Base-by-base conservation (phyloP, 2,888 invertebrate species). In the Yponomeuta plumbellus region DNA sequence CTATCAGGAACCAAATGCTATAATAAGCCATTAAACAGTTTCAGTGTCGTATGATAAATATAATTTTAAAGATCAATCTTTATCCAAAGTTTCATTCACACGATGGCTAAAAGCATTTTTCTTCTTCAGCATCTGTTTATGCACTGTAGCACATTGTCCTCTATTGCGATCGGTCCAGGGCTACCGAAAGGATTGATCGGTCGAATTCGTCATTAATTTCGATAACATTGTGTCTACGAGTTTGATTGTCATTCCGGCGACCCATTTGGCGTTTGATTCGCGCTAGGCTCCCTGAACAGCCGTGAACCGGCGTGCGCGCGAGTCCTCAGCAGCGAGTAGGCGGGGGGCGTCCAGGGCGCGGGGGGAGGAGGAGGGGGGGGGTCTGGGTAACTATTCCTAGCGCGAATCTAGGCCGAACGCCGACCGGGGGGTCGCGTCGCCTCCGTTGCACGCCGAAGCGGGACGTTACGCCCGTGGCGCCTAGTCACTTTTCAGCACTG, bases 361-460 rank as follows among this genome's bases (percentile, higher is more conserved):
- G 85, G 87, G 87, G 88, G 88, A 79, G 86, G 21, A 21, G 56
- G 6, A n/a, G n/a, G n/a, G n/a, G n/a, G n/a, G n/a, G n/a, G n/a
- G n/a, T n/a, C n/a, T n/a, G n/a, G n/a, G n/a, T n/a, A 39, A 56
- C 88, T 90, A 90, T 89, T 90, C 86, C 88, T 83, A 88, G 87
- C 79, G 81, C 81, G 74, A 88, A 91, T 87, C 88, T 91, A 90
- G 90, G 90, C 88, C 90, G 90, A 88, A 83, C 88, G 84, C 85
- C 89, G 89, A 89, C 88, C 85, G 84, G 83, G 75, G 71, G 67
- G 67, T 70, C 21, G 34, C 34, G 8, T 74, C 80, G 74, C 68
- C 62, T 69, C 73, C 76, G 66, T 17, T 65, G 74, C 21, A 67
- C 70, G 76, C 71, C 67, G 61, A 65, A 17, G 44, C 44, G 17